Evolutionary conservation across 2,113 vertebrate genomes (phyloP).

Genomic region (Eulemur rufifrons): DNA sequence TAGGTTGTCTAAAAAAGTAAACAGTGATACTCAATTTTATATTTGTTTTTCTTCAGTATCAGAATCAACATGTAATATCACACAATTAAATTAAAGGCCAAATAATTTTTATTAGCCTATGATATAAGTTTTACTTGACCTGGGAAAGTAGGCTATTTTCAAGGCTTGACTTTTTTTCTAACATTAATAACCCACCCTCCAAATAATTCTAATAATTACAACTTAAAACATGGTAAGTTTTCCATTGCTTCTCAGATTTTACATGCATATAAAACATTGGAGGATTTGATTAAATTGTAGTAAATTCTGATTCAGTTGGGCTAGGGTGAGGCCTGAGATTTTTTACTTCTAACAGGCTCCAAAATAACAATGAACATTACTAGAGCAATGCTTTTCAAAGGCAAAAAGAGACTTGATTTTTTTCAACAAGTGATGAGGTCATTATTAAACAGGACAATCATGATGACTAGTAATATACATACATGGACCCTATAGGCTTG

Average conservation of each 20-base stretch:
- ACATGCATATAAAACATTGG: background rate
- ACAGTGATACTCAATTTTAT: constrained; percentile 20
- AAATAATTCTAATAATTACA: constrained; percentile 22
- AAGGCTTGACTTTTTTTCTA: background rate
- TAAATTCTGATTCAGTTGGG: constrained; percentile 39
- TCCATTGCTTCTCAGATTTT: constrained; percentile 5
- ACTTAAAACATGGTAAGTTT: constrained; percentile 12
- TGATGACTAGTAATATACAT: background rate
- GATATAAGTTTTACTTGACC: constrained; percentile 11
- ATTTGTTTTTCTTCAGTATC: constrained; percentile 15
- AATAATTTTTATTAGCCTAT: constrained; percentile 18
- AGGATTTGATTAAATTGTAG: background rate
- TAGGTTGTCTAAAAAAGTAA: background rate
- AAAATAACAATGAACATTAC: background rate
- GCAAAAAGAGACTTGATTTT: constrained; percentile 35
- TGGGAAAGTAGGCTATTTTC: background rate
- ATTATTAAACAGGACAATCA: constrained; percentile 40
- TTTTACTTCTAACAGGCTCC: constrained; percentile 42
- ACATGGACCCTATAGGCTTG: background rate
- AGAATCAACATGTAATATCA: constrained; percentile 37
- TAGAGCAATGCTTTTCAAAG: background rate
- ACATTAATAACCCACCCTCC: background rate
- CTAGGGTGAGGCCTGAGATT: background rate
- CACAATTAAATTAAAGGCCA: background rate
- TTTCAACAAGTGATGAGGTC: constrained; percentile 6